Base-by-base conservation (phyloP, 2,797 vertebrate genomes). In the Gadopsis bispinosus region DNA sequence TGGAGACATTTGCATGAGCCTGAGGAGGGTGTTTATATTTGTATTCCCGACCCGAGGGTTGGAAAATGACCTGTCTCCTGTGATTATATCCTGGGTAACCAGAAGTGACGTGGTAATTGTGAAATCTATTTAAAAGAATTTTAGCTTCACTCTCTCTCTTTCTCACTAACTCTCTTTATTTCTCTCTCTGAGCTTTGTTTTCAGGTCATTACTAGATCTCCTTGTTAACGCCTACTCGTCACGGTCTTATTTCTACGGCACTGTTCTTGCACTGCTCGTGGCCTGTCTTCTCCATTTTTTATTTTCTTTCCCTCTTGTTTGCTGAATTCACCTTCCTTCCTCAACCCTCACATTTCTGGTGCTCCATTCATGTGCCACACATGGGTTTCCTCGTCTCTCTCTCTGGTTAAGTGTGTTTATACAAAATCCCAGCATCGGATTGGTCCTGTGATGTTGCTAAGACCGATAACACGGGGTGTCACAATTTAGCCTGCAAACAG, bases 81-180 rank as follows among this genome's bases (percentile, higher is more conserved):
- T 91, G 89, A 94, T 96, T 94, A 95, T 47, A 87, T 73, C 77
- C 69, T 68, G 13, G 77, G 61, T 95, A 95, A 95, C 85, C 73
- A 94, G 95, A 95, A 95, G 92, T 92, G 95, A 94, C 88, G 45
- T 88, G 88, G 90, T 95, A 95, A 96, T 95, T 95, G 94, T 94
- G 88, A 93, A 94, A 93, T 93, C 93, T 94, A 92, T 95, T 95
- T 94, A 93, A 92, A 93, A 89, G 90, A 93, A 95, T 93, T 91
- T 93, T 94, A 89, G 86, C 85, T 65, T 87, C 84, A 84, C 85
- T 87, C 78, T 80, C 75, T 74, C 74, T 64, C 62, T 78, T 56
- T 41, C 62, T 65, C 59, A 39, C 75, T 29, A 22, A 35, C 59
- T 71, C 66, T 60, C 51, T 71, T 56, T 73, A 26, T 93, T 77